These are phyloP conservation scores for Drosophila orena DNA, from an alignment of 1,140 invertebrate genomes.

Conservation along the genomic window DNA sequence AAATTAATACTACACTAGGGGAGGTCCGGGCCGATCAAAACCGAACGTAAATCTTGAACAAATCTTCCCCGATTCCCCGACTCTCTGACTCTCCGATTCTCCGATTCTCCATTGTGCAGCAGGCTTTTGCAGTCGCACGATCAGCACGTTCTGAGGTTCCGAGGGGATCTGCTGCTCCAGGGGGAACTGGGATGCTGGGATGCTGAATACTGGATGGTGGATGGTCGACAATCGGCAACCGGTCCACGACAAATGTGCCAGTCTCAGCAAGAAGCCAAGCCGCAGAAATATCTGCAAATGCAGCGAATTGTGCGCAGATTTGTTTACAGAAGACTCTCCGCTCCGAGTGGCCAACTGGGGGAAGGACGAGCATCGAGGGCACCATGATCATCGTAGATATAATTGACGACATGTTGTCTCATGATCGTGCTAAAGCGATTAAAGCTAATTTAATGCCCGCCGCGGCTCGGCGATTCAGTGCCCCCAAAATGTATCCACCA, in stretches of 20 bases:
- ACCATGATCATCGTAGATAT: slow-evolving; percentile 80
- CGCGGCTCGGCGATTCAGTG: slow-evolving; percentile 1
- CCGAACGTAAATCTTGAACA: slow-evolving; percentile 82
- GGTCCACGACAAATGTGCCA: slow-evolving; percentile 72
- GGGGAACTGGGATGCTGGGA: background rate
- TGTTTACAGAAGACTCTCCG: slow-evolving; percentile 71
- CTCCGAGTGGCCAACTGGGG: slow-evolving; percentile 19
- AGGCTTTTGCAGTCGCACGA: slow-evolving; percentile 66
- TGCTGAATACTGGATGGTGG: slow-evolving; percentile 2
- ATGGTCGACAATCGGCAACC: slow-evolving; percentile 42
- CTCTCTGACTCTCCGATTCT: slow-evolving; percentile 1
- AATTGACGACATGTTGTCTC: slow-evolving; percentile 84
- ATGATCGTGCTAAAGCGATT: slow-evolving; percentile 84
- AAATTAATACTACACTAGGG: slow-evolving; percentile 76
- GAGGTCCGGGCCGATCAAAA: slow-evolving; percentile 82
- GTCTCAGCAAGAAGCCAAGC: slow-evolving; percentile 71
- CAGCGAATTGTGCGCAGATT: slow-evolving; percentile 80
- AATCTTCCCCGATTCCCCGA: too few relatives aligned
- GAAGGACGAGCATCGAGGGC: background rate
- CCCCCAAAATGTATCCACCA: slow-evolving; percentile 1
- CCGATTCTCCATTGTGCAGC: slow-evolving; percentile 36
- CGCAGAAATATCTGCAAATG: slow-evolving; percentile 62
- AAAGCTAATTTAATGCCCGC: slow-evolving; percentile 75
- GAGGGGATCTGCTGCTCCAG: slow-evolving; percentile 1
- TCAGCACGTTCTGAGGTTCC: slow-evolving; percentile 71